Base-by-base conservation (phyloP, 2,888 invertebrate genomes). In the Geotrupes spiniger region DNA sequence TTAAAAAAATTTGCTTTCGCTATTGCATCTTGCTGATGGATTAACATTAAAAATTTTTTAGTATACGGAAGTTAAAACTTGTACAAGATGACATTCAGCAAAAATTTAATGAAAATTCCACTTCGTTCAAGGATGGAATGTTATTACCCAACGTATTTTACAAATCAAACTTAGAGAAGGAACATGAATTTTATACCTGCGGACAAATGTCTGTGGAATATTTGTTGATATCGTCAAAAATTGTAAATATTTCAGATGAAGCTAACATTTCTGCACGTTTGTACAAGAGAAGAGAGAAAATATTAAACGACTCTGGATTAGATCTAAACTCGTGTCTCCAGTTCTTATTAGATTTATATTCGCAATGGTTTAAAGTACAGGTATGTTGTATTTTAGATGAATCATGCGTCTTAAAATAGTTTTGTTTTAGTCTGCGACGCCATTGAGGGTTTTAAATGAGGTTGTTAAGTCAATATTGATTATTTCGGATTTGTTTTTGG, bases 271-370 rank as follows among this genome's bases (percentile, higher is more conserved):
- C 66, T 4, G 56, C 57, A 5, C 51, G 63, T 44, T 51, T 65
- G 11, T 72, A 63, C 55, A 59, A 60, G 16, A 64, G 63, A 37
- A 60, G 73, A 25, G 66, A 61, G 39, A 74, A 74, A 49, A 73
- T 76, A 53, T 61, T 77, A 37, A 71, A 78, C 38, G 74, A 75
- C 40, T 82, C 81, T 53, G 86, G 84, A 8, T 78, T 97, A 27
- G 96, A 97, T 73, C 79, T 95, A 21, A 89, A 90, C 69, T 97
- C 96, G 49, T 97, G 96, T 73, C 74, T 96, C 42, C 92, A 93
- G 68, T 87, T 97, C 66, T 77, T 97, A 11, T 82, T 94, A 69
- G 96, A 97, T 71, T 82, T 96, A 25, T 92, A 92, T 57, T 82
- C 89, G 1, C 91, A 93, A 47, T 83, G 87, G 81, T 71, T 84